Evolutionary conservation across 2,888 invertebrate genomes (phyloP).

Genomic region (Lucinisca nassula): DNA sequence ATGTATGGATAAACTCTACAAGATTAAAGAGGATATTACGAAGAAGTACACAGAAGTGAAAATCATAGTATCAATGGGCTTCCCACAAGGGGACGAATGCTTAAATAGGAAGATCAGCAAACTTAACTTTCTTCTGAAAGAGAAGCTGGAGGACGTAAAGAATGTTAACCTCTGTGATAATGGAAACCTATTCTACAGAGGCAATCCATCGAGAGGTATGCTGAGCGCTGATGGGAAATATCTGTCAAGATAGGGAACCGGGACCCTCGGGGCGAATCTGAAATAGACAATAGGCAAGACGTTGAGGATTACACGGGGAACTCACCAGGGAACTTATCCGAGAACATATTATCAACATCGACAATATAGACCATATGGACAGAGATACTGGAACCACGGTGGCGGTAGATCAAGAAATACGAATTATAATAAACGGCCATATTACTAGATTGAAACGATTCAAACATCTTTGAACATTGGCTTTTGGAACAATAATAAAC

Average conservation of each 20-base stretch:
- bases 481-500: constrained; percentile 18
- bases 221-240: not conserved
- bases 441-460: not conserved
- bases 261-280: not conserved
- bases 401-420: not conserved
- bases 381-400: not conserved
- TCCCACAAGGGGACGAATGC: not conserved
- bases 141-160: not conserved
- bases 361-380: not conserved
- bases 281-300: not conserved
- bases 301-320: not conserved
- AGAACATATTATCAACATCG: not conserved
- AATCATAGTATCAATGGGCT: not conserved
- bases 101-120: not conserved
- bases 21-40: not conserved
- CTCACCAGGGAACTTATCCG: not conserved
- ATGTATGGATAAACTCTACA: not conserved
- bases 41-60: not conserved
- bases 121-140: not conserved
- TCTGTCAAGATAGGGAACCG: not conserved
- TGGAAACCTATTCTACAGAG: constrained; percentile 9
- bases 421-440: not conserved
- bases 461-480: constrained; percentile 3
- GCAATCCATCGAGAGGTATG: not conserved
- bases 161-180: not conserved